Evolutionary conservation across 2,113 vertebrate genomes (phyloP).

Genomic region (Conger conger): DNA sequence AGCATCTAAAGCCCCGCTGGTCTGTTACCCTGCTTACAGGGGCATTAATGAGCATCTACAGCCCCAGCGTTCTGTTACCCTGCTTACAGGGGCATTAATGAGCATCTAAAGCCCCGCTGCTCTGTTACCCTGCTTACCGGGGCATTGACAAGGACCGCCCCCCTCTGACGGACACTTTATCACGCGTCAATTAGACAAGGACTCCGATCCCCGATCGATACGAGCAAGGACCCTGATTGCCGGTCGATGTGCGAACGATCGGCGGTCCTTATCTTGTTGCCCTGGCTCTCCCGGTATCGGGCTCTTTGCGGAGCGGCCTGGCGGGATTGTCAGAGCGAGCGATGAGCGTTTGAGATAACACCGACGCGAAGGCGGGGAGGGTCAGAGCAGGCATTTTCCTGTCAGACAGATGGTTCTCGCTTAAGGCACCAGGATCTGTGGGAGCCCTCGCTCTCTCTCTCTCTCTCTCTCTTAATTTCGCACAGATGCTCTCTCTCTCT

Average conservation of each 20-base stretch:
- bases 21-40: background rate
- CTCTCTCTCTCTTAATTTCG: background rate
- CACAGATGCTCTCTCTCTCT: background rate
- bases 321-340: slow-evolving; percentile 34
- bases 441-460: background rate
- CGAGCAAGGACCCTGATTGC: background rate
- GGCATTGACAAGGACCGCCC: slow-evolving; percentile 4
- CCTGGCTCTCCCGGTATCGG: slow-evolving; percentile 17
- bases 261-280: slow-evolving; percentile 45
- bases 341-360: slow-evolving; percentile 41
- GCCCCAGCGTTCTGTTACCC: background rate
- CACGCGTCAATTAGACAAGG: slow-evolving; percentile 19
- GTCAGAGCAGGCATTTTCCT: slow-evolving; percentile 28
- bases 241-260: slow-evolving; percentile 42
- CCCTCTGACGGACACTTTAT: slow-evolving; percentile 36
- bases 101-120: too few species aligned
- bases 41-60: background rate
- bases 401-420: slow-evolving; percentile 11
- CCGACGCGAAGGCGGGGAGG: slow-evolving; percentile 21
- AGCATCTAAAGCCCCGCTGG: background rate
- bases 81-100: too few species aligned
- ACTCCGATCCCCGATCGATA: slow-evolving; percentile 37
- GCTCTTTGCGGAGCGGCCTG: slow-evolving; percentile 25
- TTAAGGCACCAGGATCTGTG: background rate
- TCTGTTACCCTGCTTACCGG: background rate